Percentiles rank a stretch among this genome's conserved stretches.
phyloP scores from a whole-genome alignment of 2,888 invertebrate species.

The Tenthredo livida region DNA sequence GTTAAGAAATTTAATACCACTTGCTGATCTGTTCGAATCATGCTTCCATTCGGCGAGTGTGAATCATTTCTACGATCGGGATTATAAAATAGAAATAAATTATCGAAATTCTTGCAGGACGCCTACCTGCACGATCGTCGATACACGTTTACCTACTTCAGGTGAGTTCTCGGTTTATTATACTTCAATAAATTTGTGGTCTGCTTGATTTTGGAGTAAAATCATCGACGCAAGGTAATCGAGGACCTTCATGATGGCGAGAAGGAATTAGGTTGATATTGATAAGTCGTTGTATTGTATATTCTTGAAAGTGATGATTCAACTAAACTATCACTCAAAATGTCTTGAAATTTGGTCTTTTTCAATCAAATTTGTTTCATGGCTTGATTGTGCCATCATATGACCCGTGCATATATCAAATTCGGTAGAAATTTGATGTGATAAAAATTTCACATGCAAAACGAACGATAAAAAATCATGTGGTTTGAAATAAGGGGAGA shows the following conservation, averaged over 20 bases:
- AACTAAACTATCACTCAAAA: no score
- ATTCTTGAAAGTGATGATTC: no score
- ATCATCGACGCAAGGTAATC: neutral
- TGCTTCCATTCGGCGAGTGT: neutral
- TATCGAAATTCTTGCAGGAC: neutral
- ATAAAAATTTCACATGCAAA: no score
- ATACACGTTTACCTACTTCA: neutral
- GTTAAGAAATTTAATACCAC: neutral
- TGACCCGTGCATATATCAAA: no score
- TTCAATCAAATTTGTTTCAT: no score
- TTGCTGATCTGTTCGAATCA: neutral
- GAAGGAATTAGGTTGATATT: no score
- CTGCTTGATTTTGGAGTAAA: neutral
- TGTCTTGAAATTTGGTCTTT: no score
- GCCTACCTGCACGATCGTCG: neutral
- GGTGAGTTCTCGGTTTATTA: neutral
- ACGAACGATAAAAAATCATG: no score
- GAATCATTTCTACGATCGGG: neutral
- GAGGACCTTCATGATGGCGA: neutral
- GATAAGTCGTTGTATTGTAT: no score
- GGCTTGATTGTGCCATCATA: no score
- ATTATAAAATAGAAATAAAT: neutral
- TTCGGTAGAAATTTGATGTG: no score
- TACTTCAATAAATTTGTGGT: neutral
- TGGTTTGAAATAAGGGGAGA: no score